A percentile compares a stretch with the other conserved stretches of the same genome.
These are phyloP conservation scores for Thecocarcelia acutangulata DNA, from an alignment of 2,888 invertebrate genomes.

Conservation along the genomic window DNA sequence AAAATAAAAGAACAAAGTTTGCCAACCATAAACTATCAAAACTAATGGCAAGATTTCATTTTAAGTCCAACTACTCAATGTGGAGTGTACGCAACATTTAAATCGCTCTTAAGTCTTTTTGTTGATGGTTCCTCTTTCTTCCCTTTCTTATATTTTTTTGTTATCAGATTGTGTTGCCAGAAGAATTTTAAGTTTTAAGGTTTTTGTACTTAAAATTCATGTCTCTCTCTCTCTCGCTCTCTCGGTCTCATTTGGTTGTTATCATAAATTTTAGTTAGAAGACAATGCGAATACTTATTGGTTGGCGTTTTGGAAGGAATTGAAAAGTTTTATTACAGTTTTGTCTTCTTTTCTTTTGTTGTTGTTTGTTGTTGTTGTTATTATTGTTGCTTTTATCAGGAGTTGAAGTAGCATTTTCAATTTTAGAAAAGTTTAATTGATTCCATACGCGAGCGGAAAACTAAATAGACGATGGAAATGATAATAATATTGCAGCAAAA, in stretches of 20 bases:
- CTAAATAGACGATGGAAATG: neutral
- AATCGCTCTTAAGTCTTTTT: conserved; percentile 2
- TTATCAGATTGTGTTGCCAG: neutral
- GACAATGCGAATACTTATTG: conserved; percentile 41
- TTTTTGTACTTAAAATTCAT: conserved; percentile 58
- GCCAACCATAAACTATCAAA: conserved; percentile 43
- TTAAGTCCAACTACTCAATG: conserved; percentile 41
- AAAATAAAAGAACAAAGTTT: conserved; percentile 17
- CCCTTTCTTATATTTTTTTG: neutral
- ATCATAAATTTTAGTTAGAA: conserved; percentile 62
- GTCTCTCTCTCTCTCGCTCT: conserved; percentile 26
- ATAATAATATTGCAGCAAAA: neutral
- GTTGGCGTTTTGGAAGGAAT: conserved; percentile 13
- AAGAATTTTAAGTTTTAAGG: conserved; percentile 18
- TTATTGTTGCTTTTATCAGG: neutral
- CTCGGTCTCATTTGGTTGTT: conserved; percentile 51
- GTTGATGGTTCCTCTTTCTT: neutral
- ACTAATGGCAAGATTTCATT: conserved; percentile 42
- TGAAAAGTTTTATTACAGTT: conserved; percentile 39
- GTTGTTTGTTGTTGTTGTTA: too few relatives aligned
- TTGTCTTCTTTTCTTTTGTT: conserved; percentile 25
- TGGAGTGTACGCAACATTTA: conserved; percentile 38
- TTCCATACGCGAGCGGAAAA: conserved; percentile 25
- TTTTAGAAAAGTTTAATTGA: conserved; percentile 48
- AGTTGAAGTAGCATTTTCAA: conserved; percentile 32